Evolutionary conservation across 2,797 vertebrate species (phyloP).

Genomic region (Urosaurus nigricauda): DNA sequence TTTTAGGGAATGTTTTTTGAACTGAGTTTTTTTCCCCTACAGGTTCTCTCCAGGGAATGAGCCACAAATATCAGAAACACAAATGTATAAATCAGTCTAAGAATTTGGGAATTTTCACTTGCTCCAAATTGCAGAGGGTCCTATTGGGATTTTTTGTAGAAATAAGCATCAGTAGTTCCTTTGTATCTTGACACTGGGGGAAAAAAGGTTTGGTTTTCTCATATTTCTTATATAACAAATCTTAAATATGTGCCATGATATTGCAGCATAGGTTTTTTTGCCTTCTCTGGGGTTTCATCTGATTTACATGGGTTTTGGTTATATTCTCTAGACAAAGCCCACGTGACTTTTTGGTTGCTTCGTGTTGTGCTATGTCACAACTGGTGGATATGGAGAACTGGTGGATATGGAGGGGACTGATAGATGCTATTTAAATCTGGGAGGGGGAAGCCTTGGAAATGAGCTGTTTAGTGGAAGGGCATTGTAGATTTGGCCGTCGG

Average conservation of each 20-base stretch:
- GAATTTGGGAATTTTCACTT: conserved; percentile 17
- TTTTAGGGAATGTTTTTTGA: conserved; percentile 42
- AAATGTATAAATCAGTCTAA: conserved; percentile 35
- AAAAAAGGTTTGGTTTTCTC: background rate
- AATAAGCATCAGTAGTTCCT: background rate
- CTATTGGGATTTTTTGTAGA: background rate
- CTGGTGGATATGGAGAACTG: too few relatives aligned
- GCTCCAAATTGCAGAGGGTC: conserved; percentile 12
- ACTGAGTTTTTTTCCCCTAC: conserved; percentile 23
- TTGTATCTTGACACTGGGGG: background rate
- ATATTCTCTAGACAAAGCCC: too few relatives aligned
- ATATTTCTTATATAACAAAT: background rate
- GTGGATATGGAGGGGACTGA: too few relatives aligned
- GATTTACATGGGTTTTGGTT: too few relatives aligned
- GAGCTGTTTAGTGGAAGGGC: too few relatives aligned
- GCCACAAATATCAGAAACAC: background rate
- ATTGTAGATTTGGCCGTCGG: too few relatives aligned
- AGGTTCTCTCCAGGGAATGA: conserved; percentile 33
- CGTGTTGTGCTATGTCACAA: too few relatives aligned
- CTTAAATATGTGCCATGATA: background rate
- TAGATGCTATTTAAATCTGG: too few relatives aligned
- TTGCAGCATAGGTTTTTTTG: background rate
- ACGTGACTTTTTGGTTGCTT: too few relatives aligned
- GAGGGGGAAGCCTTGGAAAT: too few relatives aligned
- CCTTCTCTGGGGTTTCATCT: too few relatives aligned